These are phyloP conservation scores for Parnassius apollo DNA, from an alignment of 2,888 invertebrate genomes.

Conservation along the genomic window DNA sequence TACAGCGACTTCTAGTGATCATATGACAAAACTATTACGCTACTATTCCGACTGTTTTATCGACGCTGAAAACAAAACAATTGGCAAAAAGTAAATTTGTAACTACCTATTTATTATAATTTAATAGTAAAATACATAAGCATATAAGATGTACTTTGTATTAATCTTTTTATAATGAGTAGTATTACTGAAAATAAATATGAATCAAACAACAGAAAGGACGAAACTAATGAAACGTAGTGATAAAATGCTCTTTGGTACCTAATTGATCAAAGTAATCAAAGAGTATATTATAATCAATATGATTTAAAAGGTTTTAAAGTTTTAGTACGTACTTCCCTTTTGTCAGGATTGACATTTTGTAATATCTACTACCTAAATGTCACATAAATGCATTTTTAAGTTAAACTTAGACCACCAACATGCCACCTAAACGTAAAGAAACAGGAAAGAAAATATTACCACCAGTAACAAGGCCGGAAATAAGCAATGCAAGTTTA, in stretches of 20 bases:
- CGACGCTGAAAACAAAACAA: constrained; percentile 35
- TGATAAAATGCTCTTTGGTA: too few species aligned
- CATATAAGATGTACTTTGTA: background rate
- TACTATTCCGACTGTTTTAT: constrained; percentile 55
- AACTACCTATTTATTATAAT: background rate
- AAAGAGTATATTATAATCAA: background rate
- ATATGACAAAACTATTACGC: constrained; percentile 14
- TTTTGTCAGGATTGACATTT: background rate
- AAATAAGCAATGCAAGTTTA: constrained; percentile 63
- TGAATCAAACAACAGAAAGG: too few species aligned
- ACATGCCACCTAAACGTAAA: constrained; percentile 58
- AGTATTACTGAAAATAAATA: too few species aligned
- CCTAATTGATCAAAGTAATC: too few species aligned
- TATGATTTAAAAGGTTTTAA: too few species aligned
- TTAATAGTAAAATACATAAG: background rate
- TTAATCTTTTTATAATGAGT: too few species aligned
- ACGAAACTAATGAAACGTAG: too few species aligned
- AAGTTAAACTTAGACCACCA: background rate
- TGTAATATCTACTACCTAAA: too few species aligned
- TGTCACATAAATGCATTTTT: background rate
- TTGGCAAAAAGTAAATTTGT: background rate
- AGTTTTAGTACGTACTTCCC: too few species aligned
- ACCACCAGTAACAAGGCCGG: constrained; percentile 43
- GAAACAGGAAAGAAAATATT: constrained; percentile 50
- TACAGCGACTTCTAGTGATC: constrained; percentile 48